These are phyloP conservation scores for Ispidina lecontei DNA, from an alignment of 2,797 vertebrate species.

Conservation along the genomic window DNA sequence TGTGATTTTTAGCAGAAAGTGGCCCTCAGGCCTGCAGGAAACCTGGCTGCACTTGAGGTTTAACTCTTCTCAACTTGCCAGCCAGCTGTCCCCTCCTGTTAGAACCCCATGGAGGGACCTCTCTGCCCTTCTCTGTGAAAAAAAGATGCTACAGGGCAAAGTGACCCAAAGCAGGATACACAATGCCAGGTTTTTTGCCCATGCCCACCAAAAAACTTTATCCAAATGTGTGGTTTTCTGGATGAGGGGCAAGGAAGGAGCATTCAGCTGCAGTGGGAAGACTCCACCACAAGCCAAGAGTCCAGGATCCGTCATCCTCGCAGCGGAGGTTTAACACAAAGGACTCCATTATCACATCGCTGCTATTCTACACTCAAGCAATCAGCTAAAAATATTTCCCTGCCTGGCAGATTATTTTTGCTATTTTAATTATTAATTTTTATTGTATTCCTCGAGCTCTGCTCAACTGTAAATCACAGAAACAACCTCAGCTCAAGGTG, in stretches of 20 bases:
- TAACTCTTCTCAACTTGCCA: not conserved
- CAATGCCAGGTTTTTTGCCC: not conserved
- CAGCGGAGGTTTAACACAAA: not conserved
- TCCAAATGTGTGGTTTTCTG: fast-evolving
- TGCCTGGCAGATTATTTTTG: not conserved
- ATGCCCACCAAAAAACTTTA: not conserved
- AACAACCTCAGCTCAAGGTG: not conserved
- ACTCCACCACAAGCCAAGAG: not conserved
- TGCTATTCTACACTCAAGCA: not conserved
- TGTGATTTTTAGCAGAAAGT: not conserved
- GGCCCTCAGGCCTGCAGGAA: not conserved
- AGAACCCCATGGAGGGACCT: not conserved
- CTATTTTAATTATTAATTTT: constrained; percentile 50
- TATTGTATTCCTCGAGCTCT: not conserved
- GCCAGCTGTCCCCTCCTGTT: too few species aligned
- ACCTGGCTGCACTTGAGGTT: not conserved
- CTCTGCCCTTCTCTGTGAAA: too few species aligned
- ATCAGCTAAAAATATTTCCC: constrained; percentile 36
- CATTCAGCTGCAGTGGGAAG: not conserved
- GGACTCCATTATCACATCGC: not conserved
- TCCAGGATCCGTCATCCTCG: not conserved
- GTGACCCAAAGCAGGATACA: not conserved
- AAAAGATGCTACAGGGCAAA: not conserved
- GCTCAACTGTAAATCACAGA: not conserved
- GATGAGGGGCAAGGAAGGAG: not conserved